Conservation (phyloP, 2,888 invertebrate species). For the Drepanosiphum platanoidis region DNA sequence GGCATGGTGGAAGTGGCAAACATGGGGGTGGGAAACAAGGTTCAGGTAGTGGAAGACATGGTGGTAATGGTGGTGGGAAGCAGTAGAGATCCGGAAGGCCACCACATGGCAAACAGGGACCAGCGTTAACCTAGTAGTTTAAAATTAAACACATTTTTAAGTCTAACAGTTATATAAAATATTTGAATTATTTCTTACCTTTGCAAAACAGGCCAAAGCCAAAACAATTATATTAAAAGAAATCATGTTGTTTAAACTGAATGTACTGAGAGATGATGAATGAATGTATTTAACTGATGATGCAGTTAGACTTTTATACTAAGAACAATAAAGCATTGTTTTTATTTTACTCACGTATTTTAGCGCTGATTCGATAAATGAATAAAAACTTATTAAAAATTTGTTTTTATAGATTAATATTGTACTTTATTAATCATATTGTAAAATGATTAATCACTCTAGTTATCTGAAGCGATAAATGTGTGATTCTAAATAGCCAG, state of each 20-base stretch:
- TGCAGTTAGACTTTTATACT: background rate
- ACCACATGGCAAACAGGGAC: background rate
- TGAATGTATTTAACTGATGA: background rate
- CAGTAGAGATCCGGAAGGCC: background rate
- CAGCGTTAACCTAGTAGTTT: background rate
- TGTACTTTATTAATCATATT: background rate
- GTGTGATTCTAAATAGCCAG: too few species aligned
- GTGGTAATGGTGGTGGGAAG: background rate
- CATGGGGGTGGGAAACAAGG: too few species aligned
- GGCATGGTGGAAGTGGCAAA: background rate
- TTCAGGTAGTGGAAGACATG: background rate
- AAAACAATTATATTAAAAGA: background rate
- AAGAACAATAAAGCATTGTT: background rate
- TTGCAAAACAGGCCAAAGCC: conserved; percentile 18
- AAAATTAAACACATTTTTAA: too few species aligned
- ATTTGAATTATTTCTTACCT: conserved; percentile 9
- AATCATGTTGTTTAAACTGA: conserved; percentile 9
- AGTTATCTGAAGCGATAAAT: too few species aligned
- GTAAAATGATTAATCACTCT: too few species aligned
- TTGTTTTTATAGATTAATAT: background rate
- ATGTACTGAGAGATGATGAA: background rate
- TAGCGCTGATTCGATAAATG: background rate
- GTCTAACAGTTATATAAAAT: background rate
- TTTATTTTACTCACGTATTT: conserved; percentile 3
- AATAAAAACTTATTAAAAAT: background rate